phyloP scores from a whole-genome alignment of 92 coral and sea anemone species.

The Epizoanthus scotinus region DNA sequence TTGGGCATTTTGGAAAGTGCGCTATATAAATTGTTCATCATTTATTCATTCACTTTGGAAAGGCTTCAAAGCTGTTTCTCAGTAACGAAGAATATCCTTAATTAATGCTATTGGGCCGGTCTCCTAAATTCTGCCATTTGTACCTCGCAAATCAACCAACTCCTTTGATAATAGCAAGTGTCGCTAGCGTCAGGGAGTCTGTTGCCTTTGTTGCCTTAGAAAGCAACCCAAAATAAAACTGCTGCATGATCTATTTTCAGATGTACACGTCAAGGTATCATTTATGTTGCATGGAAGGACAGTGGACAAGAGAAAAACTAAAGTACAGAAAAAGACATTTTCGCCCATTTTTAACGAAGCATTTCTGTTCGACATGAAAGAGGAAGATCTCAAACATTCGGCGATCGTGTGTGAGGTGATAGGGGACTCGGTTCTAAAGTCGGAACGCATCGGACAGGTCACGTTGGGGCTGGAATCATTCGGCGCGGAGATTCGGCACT shows the following conservation, averaged over 20 bases:
- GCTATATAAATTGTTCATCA: no score
- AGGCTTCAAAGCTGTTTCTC: no score
- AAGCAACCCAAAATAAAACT: conserved; percentile 26
- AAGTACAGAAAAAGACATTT: conserved; percentile 67
- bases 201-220: background rate
- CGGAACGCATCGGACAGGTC: conserved; percentile 74
- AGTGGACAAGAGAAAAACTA: conserved; percentile 76
- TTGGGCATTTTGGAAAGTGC: no score
- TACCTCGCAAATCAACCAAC: no score
- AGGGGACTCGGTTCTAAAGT: conserved; percentile 77
- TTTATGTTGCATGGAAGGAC: conserved; percentile 62
- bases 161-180: no score
- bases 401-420: conserved; percentile 77
- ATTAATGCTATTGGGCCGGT: no score
- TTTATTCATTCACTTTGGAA: no score
- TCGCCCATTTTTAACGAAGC: conserved; percentile 89
- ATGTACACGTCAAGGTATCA: conserved; percentile 70
- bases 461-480: conserved; percentile 78
- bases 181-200: no score
- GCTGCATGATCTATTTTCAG: conserved; percentile 37
- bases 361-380: conserved; percentile 76
- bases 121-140: no score
- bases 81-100: no score
- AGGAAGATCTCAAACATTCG: conserved; percentile 77
- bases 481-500: conserved; percentile 87